A percentile compares a stretch with the other conserved stretches of the same genome.
Evolutionary conservation across 2,113 vertebrate species (phyloP).

Genomic region (Hoplias malabaricus): DNA sequence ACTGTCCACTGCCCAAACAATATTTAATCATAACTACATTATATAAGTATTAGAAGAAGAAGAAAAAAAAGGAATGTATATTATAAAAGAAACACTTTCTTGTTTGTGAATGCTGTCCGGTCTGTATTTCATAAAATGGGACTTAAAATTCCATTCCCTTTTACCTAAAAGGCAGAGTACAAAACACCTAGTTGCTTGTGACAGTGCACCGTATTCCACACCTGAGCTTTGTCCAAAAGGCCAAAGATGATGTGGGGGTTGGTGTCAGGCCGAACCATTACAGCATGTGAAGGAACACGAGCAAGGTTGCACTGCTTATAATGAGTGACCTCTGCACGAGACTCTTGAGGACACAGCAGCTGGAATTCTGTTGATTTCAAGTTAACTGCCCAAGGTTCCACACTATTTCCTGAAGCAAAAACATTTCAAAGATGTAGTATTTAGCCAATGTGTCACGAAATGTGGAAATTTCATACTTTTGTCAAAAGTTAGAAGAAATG

Average conservation of each 20-base stretch:
- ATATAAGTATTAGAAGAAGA: too few relatives aligned
- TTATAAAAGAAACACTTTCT: too few relatives aligned
- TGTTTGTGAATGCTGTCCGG: too few relatives aligned
- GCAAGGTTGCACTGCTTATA: slow-evolving; percentile 85
- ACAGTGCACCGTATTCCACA: slow-evolving; percentile 53
- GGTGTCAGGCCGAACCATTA: slow-evolving; percentile 86
- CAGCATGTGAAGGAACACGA: slow-evolving; percentile 82
- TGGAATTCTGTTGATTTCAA: slow-evolving; percentile 81
- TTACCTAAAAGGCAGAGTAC: too few relatives aligned
- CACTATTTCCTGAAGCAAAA: slow-evolving; percentile 73
- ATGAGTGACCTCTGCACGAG: slow-evolving; percentile 82
- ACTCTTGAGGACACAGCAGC: slow-evolving; percentile 85
- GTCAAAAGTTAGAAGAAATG: not conserved
- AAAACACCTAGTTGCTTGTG: too few relatives aligned
- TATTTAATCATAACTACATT: too few relatives aligned
- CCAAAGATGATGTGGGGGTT: slow-evolving; percentile 82
- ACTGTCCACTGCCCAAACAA: too few relatives aligned
- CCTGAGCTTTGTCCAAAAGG: slow-evolving; percentile 89
- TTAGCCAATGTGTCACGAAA: not conserved
- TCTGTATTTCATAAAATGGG: too few relatives aligned
- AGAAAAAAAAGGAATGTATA: too few relatives aligned
- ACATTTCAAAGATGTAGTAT: not conserved
- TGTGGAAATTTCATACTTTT: not conserved
- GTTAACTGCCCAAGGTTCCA: slow-evolving; percentile 75
- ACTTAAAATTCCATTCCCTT: too few relatives aligned